Evolutionary conservation across 2,113 vertebrate genomes (phyloP).

Genomic region (Apaloderma vittatum): DNA sequence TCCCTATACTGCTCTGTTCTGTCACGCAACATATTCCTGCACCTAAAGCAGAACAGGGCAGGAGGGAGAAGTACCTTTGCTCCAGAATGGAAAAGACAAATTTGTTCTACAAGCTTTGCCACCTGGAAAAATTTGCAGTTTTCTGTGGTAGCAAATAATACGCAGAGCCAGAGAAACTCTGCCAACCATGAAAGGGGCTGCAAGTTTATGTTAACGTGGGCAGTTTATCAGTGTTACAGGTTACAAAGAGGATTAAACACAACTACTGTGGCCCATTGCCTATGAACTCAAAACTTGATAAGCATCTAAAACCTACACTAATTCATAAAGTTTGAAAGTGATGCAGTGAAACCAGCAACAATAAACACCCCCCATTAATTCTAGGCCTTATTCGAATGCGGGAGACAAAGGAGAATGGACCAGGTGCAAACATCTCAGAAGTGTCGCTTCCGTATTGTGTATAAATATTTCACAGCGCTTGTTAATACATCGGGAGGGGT

Average conservation of each 20-base stretch:
- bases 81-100: not conserved
- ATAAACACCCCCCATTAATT: accelerated
- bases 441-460: accelerated
- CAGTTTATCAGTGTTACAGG: not conserved
- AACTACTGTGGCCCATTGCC: not conserved
- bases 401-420: not conserved
- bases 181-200: not conserved
- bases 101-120: not conserved
- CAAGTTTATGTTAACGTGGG: not conserved
- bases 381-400: not conserved
- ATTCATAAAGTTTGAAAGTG: not conserved
- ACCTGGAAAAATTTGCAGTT: not conserved
- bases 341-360: not conserved
- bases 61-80: not conserved
- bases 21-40: too few species aligned
- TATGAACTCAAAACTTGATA: not conserved
- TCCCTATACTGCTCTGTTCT: not conserved
- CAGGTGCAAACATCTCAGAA: not conserved
- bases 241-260: not conserved
- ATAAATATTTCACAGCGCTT: not conserved
- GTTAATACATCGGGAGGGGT: not conserved
- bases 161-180: not conserved
- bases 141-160: not conserved
- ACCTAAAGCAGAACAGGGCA: not conserved
- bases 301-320: not conserved